Percentiles rank a stretch among this genome's conserved stretches.
phyloP scores from a whole-genome alignment of 64 coral and sea anemone genomes.

The Stichodactyla helianthus region DNA sequence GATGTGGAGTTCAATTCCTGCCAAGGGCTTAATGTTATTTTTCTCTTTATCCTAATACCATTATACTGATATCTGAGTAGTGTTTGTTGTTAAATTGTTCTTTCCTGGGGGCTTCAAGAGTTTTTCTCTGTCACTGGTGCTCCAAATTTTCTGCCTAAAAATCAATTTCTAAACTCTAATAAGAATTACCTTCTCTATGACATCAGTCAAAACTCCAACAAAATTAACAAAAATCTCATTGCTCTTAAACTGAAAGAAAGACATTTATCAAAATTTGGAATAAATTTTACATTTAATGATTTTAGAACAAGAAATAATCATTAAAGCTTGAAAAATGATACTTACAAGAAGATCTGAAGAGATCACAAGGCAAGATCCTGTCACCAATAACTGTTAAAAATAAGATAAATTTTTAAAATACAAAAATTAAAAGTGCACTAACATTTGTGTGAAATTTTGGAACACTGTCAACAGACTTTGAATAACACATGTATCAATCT shows the following conservation, averaged over 20 bases:
- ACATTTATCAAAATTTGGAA: not conserved
- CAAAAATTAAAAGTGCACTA: not conserved
- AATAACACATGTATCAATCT: too few relatives aligned
- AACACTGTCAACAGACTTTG: too few relatives aligned
- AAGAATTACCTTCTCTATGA: conserved; percentile 53
- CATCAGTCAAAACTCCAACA: conserved; percentile 75
- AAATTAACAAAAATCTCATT: conserved; percentile 77
- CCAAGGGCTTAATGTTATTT: too few relatives aligned
- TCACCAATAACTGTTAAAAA: not conserved
- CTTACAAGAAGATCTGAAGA: conserved; percentile 21
- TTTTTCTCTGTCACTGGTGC: too few relatives aligned
- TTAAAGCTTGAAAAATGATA: conserved; percentile 16
- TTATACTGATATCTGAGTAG: too few relatives aligned
- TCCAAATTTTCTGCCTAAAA: too few relatives aligned
- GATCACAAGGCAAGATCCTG: conserved; percentile 9
- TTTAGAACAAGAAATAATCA: not conserved
- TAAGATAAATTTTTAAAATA: not conserved
- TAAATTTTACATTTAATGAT: not conserved
- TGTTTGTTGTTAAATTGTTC: too few relatives aligned
- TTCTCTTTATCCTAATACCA: too few relatives aligned
- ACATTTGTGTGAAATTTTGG: too few relatives aligned
- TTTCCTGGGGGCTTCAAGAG: too few relatives aligned
- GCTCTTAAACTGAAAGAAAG: not conserved
- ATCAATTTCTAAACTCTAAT: too few relatives aligned
- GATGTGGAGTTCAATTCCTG: too few relatives aligned